Conservation (phyloP, 2,797 vertebrate genomes). For the Sebastes taczanowskii region DNA sequence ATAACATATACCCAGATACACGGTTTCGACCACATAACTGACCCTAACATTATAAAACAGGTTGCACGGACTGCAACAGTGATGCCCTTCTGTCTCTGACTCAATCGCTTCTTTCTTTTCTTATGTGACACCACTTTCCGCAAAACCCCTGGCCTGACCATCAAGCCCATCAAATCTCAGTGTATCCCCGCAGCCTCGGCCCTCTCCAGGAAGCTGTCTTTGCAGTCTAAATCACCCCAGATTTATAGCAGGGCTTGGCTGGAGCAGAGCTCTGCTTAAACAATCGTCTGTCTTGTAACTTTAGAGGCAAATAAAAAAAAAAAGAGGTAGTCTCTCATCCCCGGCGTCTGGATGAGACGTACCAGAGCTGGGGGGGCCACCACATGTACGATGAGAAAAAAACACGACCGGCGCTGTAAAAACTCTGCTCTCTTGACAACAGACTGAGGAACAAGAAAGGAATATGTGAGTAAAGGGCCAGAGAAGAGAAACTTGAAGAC, state of each 20-base stretch:
- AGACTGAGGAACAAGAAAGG: conserved; percentile 5
- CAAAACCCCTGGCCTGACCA: conserved; percentile 12
- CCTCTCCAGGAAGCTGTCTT: conserved; percentile 59
- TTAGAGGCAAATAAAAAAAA: conserved; percentile 70
- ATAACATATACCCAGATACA: not conserved
- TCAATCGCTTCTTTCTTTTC: not conserved
- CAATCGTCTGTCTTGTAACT: conserved; percentile 69
- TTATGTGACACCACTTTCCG: conserved; percentile 2
- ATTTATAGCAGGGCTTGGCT: conserved; percentile 64
- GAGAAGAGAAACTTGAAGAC: conserved; percentile 9
- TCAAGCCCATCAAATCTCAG: conserved; percentile 37
- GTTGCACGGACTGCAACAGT: not conserved
- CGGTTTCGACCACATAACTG: not conserved
- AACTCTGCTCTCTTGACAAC: conserved; percentile 22
- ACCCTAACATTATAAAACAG: not conserved
- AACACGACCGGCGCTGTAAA: conserved; percentile 36
- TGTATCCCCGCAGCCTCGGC: conserved; percentile 12
- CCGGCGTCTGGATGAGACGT: conserved; percentile 34
- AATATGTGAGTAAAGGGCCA: not conserved
- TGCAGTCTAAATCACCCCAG: conserved; percentile 57
- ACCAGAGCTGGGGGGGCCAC: conserved; percentile 43
- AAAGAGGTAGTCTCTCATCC: conserved; percentile 39
- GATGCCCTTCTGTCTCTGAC: not conserved
- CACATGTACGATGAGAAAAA: conserved; percentile 19
- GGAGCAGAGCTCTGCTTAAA: conserved; percentile 64